Evolutionary conservation across 2,797 vertebrate genomes (phyloP), one percentile per base, ranked within the genome.

Genomic region (Morus bassanus): DNA sequence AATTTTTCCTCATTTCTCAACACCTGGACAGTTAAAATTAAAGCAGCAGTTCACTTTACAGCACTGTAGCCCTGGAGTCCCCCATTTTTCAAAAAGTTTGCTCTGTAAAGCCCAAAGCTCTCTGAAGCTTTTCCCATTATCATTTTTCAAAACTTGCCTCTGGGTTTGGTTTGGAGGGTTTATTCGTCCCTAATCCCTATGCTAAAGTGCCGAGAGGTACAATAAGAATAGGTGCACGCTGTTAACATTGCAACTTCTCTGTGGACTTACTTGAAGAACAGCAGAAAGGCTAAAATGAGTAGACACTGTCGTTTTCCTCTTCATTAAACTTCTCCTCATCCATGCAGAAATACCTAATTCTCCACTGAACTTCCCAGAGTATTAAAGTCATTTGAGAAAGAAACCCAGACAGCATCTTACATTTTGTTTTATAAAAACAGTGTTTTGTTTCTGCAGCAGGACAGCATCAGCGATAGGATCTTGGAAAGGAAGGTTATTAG

Each of bases 281-380:
- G 67, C 19, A 94, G 86, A 95, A 96, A 95, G 60, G 46, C 90
- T 91, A 94, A 95, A 97, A 94, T 85, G 88, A 97, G 88, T 97
- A 95, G 96, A 97, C 88, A 97, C 74, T 86, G 53, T 80, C 41
- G 79, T 96, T 97, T 96, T 96, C 95, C 92, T 92, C 95, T 97
- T 96, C 97, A 97, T 97, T 97, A 96, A 96, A 91, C 94, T 92
- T 95, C 94, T 88, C 73, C 92, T 92, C 95, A 94, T 88, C 86
- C 94, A 97, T 94, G 96, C 96, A 96, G 96, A 93, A 97, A 96
- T 82, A 93, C 50, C 92, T 91, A 95, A 96, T 96, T 97, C 95
- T 95, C 95, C 67, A 69, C 78, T 78, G 91, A 97, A 74, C 50
- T 93, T 89, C 88, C 74, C 54, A 83, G 31, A 94, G 60, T 68